phyloP scores from a whole-genome alignment of 2,797 vertebrate genomes.

The Sandelia bainsii region DNA sequence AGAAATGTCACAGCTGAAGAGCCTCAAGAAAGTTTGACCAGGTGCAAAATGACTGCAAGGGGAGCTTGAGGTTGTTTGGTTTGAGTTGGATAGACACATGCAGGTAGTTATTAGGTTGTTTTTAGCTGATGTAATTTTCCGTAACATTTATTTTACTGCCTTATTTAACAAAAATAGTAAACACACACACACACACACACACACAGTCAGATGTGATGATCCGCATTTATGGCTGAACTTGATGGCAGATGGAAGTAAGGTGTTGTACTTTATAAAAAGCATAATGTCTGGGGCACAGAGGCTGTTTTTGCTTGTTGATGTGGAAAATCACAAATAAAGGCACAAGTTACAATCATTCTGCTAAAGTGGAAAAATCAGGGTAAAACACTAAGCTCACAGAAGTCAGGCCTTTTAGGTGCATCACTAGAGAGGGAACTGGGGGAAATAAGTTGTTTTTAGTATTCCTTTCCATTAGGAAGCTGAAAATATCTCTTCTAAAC shows the following conservation, averaged over 20 bases:
- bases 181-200: background rate
- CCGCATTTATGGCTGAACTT: conserved; percentile 4
- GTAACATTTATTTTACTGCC: conserved; percentile 15
- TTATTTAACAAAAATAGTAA: conserved; percentile 8
- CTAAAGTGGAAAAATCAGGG: conserved; percentile 12
- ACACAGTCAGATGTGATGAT: background rate
- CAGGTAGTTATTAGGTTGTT: conserved; percentile 1
- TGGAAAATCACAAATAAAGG: conserved; percentile 26
- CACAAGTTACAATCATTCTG: background rate
- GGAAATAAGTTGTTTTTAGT: conserved; percentile 27
- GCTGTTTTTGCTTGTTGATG: background rate
- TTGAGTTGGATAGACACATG: conserved; percentile 7
- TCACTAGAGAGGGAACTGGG: conserved; percentile 10
- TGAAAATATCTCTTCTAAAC: conserved; percentile 13
- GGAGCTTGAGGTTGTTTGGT: conserved; percentile 3
- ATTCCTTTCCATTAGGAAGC: conserved; percentile 29
- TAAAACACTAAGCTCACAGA: conserved; percentile 31
- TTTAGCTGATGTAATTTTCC: conserved; percentile 4
- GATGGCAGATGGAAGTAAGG: background rate
- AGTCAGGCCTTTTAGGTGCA: background rate
- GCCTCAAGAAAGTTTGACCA: conserved; percentile 30
- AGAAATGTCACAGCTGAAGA: conserved; percentile 31
- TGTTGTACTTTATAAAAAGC: background rate
- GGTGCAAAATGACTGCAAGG: conserved; percentile 16
- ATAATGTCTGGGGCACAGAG: conserved; percentile 8